Percentiles rank a stretch among this genome's conserved stretches.
These are phyloP conservation scores for Acipenser transmontanus DNA, from an alignment of 2,797 vertebrate species.

Conservation along the genomic window DNA sequence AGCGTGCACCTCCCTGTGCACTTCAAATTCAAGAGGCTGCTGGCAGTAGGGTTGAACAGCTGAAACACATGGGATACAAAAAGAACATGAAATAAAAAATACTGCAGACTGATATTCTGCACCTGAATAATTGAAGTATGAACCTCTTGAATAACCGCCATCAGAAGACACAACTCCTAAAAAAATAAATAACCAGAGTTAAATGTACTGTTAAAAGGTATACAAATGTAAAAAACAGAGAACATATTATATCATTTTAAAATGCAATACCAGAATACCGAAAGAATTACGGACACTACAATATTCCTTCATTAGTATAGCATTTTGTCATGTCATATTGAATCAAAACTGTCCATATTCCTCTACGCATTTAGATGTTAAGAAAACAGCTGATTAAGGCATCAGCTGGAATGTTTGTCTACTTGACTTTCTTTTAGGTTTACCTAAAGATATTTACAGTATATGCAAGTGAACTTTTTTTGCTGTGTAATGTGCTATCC, in stretches of 20 bases:
- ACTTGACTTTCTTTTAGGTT: no score
- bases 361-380: no score
- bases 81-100: neutral
- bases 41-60: neutral
- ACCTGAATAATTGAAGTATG: constrained; percentile 39
- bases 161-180: constrained; percentile 37
- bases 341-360: neutral
- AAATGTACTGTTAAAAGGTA: neutral
- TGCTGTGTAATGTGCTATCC: no score
- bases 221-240: neutral
- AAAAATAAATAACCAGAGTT: constrained; percentile 1
- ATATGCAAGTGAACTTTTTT: no score
- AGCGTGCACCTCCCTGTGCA: neutral
- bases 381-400: no score
- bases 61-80: neutral
- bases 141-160: constrained; percentile 8
- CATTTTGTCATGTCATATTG: neutral
- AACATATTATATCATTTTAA: neutral
- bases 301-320: neutral
- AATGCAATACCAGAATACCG: neutral
- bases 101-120: constrained; percentile 8
- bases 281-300: neutral
- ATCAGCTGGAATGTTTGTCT: no score
- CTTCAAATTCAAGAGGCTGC: neutral
- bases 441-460: no score